Evolutionary conservation across 2,888 invertebrate genomes (phyloP).

Genomic region (Agrilus mali): DNA sequence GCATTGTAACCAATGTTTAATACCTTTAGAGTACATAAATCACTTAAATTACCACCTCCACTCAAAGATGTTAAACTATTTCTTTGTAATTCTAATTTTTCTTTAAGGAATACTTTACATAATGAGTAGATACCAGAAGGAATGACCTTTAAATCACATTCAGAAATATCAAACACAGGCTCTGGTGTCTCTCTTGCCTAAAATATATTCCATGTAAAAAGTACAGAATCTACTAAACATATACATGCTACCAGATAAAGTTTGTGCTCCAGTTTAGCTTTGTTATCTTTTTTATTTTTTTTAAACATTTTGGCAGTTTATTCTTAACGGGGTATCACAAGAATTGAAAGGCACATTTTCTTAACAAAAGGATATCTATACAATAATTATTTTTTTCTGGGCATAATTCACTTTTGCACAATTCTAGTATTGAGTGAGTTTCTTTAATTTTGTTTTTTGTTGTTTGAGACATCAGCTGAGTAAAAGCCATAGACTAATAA

Average conservation of each 20-base stretch:
- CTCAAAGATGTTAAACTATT: conserved; percentile 57
- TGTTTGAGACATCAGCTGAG: no score
- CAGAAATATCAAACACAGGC: conserved; percentile 66
- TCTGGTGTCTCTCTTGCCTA: conserved; percentile 70
- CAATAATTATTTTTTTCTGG: no score
- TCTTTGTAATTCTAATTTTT: conserved; percentile 49
- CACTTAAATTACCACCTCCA: conserved; percentile 59
- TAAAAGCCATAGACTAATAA: no score
- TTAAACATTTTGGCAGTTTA: conserved; percentile 23
- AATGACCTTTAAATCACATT: conserved; percentile 59
- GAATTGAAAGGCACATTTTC: neutral
- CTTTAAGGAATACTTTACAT: conserved; percentile 72
- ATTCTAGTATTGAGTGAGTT: no score
- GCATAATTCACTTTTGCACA: no score
- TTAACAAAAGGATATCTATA: neutral
- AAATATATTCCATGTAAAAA: conserved; percentile 12
- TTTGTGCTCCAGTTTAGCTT: conserved; percentile 46
- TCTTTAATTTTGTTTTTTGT: no score
- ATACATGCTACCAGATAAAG: conserved; percentile 40
- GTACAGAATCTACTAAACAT: neutral
- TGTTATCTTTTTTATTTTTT: conserved; percentile 35
- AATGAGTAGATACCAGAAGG: conserved; percentile 68
- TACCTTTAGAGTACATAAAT: conserved; percentile 52
- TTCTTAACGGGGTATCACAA: neutral
- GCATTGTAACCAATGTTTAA: conserved; percentile 56